phyloP scores from a whole-genome alignment of 37 sponge, comb jelly and placozoan genomes.

The Halichondria panicea region DNA sequence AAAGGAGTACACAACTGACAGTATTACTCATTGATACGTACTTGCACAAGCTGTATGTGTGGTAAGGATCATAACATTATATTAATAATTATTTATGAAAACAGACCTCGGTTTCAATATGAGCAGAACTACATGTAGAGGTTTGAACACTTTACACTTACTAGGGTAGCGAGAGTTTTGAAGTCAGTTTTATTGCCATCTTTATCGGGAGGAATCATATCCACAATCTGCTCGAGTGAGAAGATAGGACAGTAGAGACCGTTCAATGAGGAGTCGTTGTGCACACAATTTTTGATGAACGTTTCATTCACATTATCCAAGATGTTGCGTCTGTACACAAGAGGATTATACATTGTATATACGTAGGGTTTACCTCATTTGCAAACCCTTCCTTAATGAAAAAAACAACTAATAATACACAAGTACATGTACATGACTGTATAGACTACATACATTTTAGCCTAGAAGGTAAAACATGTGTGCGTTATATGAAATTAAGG shows the following conservation, averaged over 20 bases:
- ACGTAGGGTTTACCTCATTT: not conserved
- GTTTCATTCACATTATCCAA: not conserved
- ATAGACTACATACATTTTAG: no score
- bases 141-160: slow-evolving; percentile 6
- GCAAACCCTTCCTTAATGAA: no score
- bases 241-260: slow-evolving; percentile 67
- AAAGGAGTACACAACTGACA: no score
- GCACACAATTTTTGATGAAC: slow-evolving; percentile 31
- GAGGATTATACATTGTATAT: not conserved
- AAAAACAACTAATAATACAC: no score
- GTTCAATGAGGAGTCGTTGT: slow-evolving; percentile 6
- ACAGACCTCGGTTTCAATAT: slow-evolving; percentile 27
- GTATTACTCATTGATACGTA: no score
- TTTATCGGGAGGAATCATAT: slow-evolving; percentile 25
- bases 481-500: no score
- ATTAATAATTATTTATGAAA: no score
- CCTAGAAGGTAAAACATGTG: not conserved
- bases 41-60: no score
- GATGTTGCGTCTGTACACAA: slow-evolving; percentile 36
- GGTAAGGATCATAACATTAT: no score
- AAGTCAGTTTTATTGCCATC: slow-evolving; percentile 9
- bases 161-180: slow-evolving; percentile 24
- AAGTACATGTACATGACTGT: no score
- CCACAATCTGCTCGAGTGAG: slow-evolving; percentile 51
- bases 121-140: slow-evolving; percentile 27